Evolutionary conservation across 2,113 vertebrate genomes (phyloP).

Genomic region (Hyperoodon ampullatus): DNA sequence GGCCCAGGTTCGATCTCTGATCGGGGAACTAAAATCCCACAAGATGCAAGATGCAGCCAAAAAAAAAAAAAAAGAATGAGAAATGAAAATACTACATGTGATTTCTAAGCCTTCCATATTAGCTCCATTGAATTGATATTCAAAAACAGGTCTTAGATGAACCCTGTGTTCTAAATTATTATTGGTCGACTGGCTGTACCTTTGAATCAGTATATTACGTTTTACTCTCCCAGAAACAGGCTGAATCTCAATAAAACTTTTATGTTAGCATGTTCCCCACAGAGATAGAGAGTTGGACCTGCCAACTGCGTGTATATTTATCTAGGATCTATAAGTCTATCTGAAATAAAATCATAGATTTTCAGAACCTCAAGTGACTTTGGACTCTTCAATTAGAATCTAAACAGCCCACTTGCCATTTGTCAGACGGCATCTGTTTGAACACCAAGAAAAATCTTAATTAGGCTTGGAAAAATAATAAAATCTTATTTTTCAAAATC

Average conservation of each 20-base stretch:
- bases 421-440: background rate
- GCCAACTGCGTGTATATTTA: background rate
- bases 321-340: slow-evolving; percentile 30
- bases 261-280: background rate
- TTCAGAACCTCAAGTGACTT: slow-evolving; percentile 30
- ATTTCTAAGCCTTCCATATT: slow-evolving; percentile 20
- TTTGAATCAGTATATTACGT: slow-evolving; percentile 28
- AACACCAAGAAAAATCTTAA: slow-evolving; percentile 5
- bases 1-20: too few species aligned
- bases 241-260: slow-evolving; percentile 57
- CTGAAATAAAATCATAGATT: slow-evolving; percentile 45
- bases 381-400: background rate
- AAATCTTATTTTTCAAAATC: background rate
- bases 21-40: too few species aligned
- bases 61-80: background rate
- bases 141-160: slow-evolving; percentile 31
- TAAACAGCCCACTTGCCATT: background rate
- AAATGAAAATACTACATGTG: slow-evolving; percentile 32
- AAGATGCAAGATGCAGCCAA: too few species aligned
- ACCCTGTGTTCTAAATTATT: slow-evolving; percentile 42
- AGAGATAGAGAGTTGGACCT: slow-evolving; percentile 3
- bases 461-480: background rate
- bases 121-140: slow-evolving; percentile 17
- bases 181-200: slow-evolving; percentile 9
- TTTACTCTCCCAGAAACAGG: slow-evolving; percentile 47